Conservation (phyloP, 2,113 vertebrate genomes). For the Melanocharis versteri region DNA sequence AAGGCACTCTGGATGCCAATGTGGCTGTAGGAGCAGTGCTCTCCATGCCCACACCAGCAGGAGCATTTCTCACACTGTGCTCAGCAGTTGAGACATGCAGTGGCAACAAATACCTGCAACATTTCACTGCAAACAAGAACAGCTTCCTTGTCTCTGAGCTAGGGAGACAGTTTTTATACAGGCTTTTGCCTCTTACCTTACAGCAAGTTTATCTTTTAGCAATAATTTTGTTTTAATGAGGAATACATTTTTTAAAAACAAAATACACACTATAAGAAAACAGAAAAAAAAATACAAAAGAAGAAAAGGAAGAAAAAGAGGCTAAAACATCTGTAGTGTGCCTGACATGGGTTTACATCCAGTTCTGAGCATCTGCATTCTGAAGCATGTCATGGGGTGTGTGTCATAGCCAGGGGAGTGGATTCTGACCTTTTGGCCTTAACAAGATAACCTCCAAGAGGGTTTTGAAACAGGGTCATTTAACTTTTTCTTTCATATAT, state of each 20-base stretch:
- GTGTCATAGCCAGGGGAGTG: background rate
- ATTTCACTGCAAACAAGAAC: background rate
- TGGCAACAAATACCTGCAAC: background rate
- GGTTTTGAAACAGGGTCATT: background rate
- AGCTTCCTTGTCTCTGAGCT: background rate
- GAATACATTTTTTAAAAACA: background rate
- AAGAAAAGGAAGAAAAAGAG: background rate
- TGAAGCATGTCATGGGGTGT: background rate
- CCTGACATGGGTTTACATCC: background rate
- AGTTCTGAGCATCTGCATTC: background rate
- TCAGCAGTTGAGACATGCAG: background rate
- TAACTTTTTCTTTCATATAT: background rate
- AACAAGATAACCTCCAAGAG: background rate
- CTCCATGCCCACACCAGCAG: background rate
- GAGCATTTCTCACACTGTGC: background rate
- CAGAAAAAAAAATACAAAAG: background rate
- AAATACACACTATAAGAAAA: background rate
- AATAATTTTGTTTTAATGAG: background rate
- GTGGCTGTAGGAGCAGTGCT: background rate
- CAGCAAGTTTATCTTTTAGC: background rate
- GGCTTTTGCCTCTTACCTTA: background rate
- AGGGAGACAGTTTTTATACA: background rate
- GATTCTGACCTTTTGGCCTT: conserved; percentile 24
- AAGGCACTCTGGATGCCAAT: background rate
- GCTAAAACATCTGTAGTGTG: background rate